Percentiles rank a stretch among this genome's conserved stretches.
Evolutionary conservation across 2,888 invertebrate genomes (phyloP).

Genomic region (Acanthopleura granulata): DNA sequence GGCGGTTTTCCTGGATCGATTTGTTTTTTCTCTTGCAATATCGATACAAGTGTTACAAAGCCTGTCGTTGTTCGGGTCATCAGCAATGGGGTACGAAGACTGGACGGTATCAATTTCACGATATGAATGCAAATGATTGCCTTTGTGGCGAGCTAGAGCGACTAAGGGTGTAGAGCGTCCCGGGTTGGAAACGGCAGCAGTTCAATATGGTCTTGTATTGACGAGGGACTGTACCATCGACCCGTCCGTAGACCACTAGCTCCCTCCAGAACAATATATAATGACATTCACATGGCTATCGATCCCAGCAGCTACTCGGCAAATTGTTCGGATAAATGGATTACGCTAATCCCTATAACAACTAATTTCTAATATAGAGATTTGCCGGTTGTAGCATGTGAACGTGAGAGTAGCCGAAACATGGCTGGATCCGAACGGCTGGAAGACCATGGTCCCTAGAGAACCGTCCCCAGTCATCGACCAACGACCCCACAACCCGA

Average conservation of each 20-base stretch:
- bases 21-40: too few species aligned
- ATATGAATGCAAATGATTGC: conserved; percentile 17
- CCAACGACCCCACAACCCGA: background rate
- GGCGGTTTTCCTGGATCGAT: too few species aligned
- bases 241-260: background rate
- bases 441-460: too few species aligned
- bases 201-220: too few species aligned
- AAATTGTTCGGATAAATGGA: conserved; percentile 17
- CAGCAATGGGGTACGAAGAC: too few species aligned
- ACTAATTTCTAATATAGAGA: conserved; percentile 18
- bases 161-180: too few species aligned
- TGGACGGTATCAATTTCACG: background rate
- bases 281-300: background rate
- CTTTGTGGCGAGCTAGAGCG: too few species aligned
- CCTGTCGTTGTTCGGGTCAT: too few species aligned
- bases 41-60: too few species aligned
- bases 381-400: background rate
- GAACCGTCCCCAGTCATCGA: too few species aligned
- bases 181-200: too few species aligned
- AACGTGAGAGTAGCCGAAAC: background rate
- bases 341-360: conserved; percentile 17
- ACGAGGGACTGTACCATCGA: too few species aligned
- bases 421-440: background rate
- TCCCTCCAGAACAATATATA: background rate
- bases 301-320: conserved; percentile 8